Percentiles rank a stretch among this genome's conserved stretches.
These are phyloP conservation scores for Xenotilapia leptura DNA, from an alignment of 2,113 vertebrate species.

Conservation along the genomic window DNA sequence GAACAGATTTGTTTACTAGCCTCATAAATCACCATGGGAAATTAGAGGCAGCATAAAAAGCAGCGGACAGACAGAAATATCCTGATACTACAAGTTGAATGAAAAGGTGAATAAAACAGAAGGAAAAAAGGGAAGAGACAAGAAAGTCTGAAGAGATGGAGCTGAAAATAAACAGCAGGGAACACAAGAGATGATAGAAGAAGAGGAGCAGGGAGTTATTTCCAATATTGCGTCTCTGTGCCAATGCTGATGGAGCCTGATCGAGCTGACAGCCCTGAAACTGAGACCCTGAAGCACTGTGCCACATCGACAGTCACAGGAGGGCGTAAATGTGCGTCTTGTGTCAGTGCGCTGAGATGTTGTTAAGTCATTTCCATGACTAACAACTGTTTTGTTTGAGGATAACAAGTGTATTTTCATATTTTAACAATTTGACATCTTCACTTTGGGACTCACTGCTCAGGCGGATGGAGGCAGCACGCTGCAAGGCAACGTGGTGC, in stretches of 20 bases:
- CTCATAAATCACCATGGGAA: not conserved
- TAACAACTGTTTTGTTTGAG: not conserved
- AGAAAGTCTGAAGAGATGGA: not conserved
- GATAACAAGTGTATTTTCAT: not conserved
- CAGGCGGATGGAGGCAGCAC: constrained; percentile 76
- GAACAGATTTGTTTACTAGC: not conserved
- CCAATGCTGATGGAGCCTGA: not conserved
- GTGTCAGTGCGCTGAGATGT: not conserved
- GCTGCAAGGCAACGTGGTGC: constrained; percentile 69
- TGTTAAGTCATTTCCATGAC: not conserved
- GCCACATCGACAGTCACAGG: not conserved
- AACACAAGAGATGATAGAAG: not conserved
- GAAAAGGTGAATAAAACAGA: not conserved
- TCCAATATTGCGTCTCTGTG: not conserved
- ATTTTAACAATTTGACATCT: not conserved
- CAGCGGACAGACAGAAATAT: not conserved
- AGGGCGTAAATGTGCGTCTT: not conserved
- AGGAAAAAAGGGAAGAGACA: not conserved
- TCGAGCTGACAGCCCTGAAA: not conserved
- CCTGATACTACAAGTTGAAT: not conserved
- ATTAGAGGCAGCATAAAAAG: not conserved
- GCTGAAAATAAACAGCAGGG: not conserved
- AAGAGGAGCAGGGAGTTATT: not conserved
- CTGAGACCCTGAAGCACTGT: not conserved
- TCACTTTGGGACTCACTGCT: constrained; percentile 67